Conservation (phyloP, 2,888 invertebrate genomes). For the Leucophenga maculata region DNA sequence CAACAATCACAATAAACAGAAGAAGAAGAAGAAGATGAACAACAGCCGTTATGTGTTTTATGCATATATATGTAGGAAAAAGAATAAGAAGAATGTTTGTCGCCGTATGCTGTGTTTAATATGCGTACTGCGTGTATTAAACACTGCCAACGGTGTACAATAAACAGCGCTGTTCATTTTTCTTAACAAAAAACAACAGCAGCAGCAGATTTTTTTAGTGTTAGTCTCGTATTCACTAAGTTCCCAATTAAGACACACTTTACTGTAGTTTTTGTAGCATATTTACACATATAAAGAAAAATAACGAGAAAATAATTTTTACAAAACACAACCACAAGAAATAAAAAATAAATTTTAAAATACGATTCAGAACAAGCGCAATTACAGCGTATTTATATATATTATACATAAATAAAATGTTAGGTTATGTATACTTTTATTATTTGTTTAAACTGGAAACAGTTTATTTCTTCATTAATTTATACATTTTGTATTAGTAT, state of each 20-base stretch:
- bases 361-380: background rate
- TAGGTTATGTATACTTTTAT: constrained; percentile 5
- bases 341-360: background rate
- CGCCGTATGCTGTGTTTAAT: too few species aligned
- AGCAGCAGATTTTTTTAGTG: constrained; percentile 5
- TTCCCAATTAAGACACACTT: constrained; percentile 6
- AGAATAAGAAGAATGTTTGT: too few species aligned
- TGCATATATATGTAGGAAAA: too few species aligned
- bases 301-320: background rate
- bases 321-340: background rate
- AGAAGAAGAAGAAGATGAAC: background rate
- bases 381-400: background rate
- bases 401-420: background rate
- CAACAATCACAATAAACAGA: background rate
- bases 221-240: constrained; percentile 8
- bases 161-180: background rate
- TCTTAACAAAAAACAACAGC: too few species aligned
- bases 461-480: constrained; percentile 4
- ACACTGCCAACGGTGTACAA: background rate
- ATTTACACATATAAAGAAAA: constrained; percentile 3
- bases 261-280: constrained; percentile 4
- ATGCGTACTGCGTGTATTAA: background rate
- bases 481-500: constrained; percentile 13
- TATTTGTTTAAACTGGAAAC: background rate
- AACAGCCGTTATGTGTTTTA: background rate